Evolutionary conservation across 1,140 invertebrate genomes (phyloP), one percentile per base, ranked within the genome.

Genomic region (Oryctes rhinoceros): DNA sequence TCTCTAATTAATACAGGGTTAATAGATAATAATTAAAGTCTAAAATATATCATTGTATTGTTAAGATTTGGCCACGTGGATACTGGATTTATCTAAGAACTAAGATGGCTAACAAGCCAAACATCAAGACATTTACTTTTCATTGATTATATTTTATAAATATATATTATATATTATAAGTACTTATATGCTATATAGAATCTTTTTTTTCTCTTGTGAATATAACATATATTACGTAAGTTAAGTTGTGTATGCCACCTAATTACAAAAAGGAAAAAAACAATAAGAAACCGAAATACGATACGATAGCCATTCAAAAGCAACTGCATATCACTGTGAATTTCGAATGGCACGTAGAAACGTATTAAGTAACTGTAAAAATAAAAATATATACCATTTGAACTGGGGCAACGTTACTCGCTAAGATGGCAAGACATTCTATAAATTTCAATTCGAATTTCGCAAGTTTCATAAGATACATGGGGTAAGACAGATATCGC

Each of bases 41-140:
- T 80, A 80, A 53, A 81, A 48, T 78, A 78, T 75, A 78, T 76
- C 15, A 35, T 47, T 47, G n/a, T 76, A 76, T 18, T 79, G 15
- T 80, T 78, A 67, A 76, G 59, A 81, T 86, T 86, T 86, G 86
- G 84, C 84, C 84, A 86, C 86, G 84, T 86, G 84, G 85, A 85
- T 85, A 79, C 47, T 78, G 15, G 47, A 59, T 48, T 76, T 10
- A 76, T 44, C 30, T 79, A 81, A 85, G 85, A 85, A 84, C 85
- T 86, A 86, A 59, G 18, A 77, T 81, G 82, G 85, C 85, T 85
- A 85, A 85, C 74, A 85, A 85, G 83, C 83, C 83, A 82, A 83
- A 86, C 85, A 86, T 81, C 84, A 79, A 86, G 79, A 86, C 86
- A 86, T 83, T 85, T 84, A 85, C 81, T 84, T 30, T 44, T 85